Evolutionary conservation across 2,113 vertebrate genomes (phyloP).

Genomic region (Crotalus helleri): DNA sequence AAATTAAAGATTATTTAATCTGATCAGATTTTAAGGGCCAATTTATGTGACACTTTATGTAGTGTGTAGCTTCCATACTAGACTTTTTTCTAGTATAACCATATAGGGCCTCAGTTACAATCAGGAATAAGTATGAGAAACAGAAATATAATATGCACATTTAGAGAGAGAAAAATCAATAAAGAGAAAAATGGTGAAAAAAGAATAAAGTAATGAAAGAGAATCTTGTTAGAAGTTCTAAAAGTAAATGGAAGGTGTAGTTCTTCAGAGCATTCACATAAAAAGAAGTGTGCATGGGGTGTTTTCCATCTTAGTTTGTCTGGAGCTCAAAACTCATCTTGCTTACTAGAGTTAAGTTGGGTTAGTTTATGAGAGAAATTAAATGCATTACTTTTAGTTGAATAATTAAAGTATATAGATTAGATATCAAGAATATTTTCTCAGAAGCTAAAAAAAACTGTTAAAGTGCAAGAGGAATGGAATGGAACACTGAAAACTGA

Average conservation of each 20-base stretch:
- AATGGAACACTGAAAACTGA: neutral
- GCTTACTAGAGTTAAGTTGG: neutral
- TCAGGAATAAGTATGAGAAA: neutral
- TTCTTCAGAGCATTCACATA: neutral
- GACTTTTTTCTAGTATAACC: neutral
- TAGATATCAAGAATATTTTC: neutral
- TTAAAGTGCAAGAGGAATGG: neutral
- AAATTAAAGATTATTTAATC: neutral
- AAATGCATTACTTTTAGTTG: neutral
- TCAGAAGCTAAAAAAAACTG: neutral
- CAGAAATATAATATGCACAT: neutral
- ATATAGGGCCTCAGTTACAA: neutral
- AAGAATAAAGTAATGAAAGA: neutral
- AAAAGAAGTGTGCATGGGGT: neutral
- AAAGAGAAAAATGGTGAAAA: neutral
- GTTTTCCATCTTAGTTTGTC: neutral
- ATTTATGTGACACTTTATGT: neutral
- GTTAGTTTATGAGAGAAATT: neutral
- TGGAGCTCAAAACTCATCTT: neutral
- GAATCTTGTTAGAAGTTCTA: neutral
- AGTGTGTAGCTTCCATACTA: neutral
- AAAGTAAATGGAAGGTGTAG: neutral
- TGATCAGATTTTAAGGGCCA: neutral
- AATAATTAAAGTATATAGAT: neutral
- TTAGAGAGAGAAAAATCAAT: neutral